A percentile compares a stretch with the other conserved stretches of the same genome.
phyloP scores from a whole-genome alignment of 2,888 invertebrate genomes.

The Ecdyonurus torrentis region DNA sequence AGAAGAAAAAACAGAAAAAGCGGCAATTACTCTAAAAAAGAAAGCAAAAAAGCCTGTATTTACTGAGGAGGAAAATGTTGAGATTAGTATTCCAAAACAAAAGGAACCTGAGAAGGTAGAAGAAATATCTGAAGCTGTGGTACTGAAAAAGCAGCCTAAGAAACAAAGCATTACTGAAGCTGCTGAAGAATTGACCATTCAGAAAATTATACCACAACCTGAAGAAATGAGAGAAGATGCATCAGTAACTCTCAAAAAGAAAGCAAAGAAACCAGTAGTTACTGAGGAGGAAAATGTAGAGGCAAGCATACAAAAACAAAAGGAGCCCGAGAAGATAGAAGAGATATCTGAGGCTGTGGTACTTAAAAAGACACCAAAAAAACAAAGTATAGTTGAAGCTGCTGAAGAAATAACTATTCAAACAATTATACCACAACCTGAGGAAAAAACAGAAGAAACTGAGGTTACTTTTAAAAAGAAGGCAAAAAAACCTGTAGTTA shows the following conservation, averaged over 20 bases:
- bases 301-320: constrained; percentile 17
- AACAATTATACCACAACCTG: constrained; percentile 17
- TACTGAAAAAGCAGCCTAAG: no score
- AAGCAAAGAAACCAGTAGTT: constrained; percentile 15
- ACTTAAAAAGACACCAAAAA: constrained; percentile 13
- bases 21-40: background rate
- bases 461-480: constrained; percentile 15
- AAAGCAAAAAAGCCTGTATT: no score
- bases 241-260: constrained; percentile 22
- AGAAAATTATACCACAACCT: constrained; percentile 15
- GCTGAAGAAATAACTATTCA: constrained; percentile 15
- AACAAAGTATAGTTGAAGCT: constrained; percentile 12
- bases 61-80: background rate
- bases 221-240: constrained; percentile 26
- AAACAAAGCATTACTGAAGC: no score
- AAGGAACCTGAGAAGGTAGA: constrained; percentile 17
- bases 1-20: constrained; percentile 9
- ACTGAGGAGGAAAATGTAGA: constrained; percentile 18
- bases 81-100: background rate
- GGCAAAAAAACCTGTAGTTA: constrained; percentile 14
- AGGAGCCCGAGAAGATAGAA: constrained; percentile 12
- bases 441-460: constrained; percentile 18
- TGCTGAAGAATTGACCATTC: constrained; percentile 28
- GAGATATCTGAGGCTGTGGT: constrained; percentile 12
- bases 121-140: no score